These are phyloP conservation scores for Sycophila texana DNA, from an alignment of 2,888 invertebrate species.

Conservation along the genomic window DNA sequence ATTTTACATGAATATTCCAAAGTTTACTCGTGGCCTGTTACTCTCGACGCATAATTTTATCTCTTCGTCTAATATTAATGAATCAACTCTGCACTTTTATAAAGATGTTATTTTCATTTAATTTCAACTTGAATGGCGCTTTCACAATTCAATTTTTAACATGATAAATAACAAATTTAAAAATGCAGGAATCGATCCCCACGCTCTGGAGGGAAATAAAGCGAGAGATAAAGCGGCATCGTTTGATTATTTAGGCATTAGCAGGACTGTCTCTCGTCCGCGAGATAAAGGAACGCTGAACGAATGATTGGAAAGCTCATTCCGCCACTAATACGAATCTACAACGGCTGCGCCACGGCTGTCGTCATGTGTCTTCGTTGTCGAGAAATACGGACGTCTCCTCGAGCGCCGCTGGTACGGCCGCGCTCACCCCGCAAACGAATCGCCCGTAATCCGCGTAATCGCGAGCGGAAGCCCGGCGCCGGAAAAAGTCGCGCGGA, in stretches of 20 bases:
- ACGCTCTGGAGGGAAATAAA: too few species aligned
- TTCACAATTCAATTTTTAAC: too few species aligned
- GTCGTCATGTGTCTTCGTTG: slow-evolving; percentile 25
- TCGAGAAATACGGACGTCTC: not conserved
- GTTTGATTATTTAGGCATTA: not conserved
- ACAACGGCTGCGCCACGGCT: not conserved
- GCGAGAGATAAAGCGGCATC: not conserved
- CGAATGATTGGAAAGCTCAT: slow-evolving; percentile 32
- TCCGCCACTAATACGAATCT: slow-evolving; percentile 19
- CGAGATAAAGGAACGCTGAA: slow-evolving; percentile 1
- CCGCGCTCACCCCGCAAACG: slow-evolving; percentile 25
- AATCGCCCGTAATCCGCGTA: slow-evolving; percentile 44
- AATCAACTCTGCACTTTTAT: too few species aligned
- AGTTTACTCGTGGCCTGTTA: too few species aligned
- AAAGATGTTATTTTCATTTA: too few species aligned
- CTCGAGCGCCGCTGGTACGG: not conserved
- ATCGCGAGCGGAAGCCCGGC: not conserved
- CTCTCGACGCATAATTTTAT: too few species aligned
- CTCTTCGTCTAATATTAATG: too few species aligned
- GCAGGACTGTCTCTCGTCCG: not conserved
- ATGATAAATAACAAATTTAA: too few species aligned
- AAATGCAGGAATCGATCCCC: too few species aligned
- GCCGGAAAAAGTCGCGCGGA: slow-evolving; percentile 36
- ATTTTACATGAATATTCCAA: too few species aligned
- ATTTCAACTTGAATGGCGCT: too few species aligned